Evolutionary conservation across 2,888 invertebrate species (phyloP).

Genomic region (Pachycephus smyrnensis): DNA sequence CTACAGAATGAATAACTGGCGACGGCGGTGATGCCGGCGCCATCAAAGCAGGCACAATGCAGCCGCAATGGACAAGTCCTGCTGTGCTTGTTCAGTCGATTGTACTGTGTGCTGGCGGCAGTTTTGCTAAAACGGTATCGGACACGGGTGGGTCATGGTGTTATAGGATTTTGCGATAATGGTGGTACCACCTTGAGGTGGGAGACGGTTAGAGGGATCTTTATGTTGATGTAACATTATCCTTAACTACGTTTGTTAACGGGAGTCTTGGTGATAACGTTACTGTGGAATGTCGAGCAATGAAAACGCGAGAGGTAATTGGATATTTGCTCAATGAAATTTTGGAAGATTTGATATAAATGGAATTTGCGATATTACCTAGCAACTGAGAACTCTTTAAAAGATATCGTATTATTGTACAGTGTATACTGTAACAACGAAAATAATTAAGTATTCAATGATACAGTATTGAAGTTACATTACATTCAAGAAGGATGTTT

Average conservation of each 20-base stretch:
- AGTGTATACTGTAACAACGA: background rate
- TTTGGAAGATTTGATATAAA: background rate
- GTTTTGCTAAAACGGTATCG: background rate
- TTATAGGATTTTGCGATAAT: background rate
- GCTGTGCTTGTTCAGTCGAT: background rate
- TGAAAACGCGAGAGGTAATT: background rate
- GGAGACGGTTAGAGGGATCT: too few species aligned
- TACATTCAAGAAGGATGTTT: background rate
- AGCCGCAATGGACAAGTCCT: conserved; percentile 7
- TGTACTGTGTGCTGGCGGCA: background rate
- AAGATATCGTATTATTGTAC: background rate
- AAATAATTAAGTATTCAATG: background rate
- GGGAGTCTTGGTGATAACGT: background rate
- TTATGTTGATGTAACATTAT: background rate
- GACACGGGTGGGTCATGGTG: background rate
- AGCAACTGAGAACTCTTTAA: background rate
- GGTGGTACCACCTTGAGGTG: background rate
- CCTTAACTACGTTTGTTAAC: background rate
- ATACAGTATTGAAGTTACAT: too few species aligned
- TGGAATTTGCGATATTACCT: background rate
- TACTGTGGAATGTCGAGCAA: background rate
- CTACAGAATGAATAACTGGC: conserved; percentile 33
- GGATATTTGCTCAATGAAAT: background rate
- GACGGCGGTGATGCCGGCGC: conserved; percentile 28
- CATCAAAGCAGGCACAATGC: conserved; percentile 41